A percentile compares a stretch with the other conserved stretches of the same genome.
Evolutionary conservation across 2,113 vertebrate species (phyloP).

Genomic region (Todiramphus saurophagus): DNA sequence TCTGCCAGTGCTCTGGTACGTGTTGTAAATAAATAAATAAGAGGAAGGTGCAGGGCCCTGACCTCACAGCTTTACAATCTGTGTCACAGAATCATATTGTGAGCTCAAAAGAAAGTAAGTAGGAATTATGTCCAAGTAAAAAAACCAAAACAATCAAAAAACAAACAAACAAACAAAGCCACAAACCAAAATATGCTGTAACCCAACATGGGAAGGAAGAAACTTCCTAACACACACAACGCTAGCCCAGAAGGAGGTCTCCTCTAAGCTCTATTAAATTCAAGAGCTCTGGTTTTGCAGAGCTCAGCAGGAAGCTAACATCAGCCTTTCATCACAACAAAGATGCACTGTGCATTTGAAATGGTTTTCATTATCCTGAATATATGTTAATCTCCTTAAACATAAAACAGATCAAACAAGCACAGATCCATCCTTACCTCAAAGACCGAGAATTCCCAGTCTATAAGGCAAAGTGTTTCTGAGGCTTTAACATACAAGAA

Average conservation of each 20-base stretch:
- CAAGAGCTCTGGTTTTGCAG: background rate
- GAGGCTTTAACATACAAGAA: constrained; percentile 43
- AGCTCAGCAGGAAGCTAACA: constrained; percentile 22
- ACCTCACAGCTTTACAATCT: background rate
- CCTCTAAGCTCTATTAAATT: background rate
- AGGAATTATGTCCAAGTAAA: background rate
- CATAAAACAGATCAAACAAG: constrained; percentile 61
- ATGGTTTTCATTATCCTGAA: constrained; percentile 62
- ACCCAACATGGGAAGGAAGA: background rate
- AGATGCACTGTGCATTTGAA: constrained; percentile 40
- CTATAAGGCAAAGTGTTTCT: constrained; percentile 33
- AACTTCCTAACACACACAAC: background rate
- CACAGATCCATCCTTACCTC: constrained; percentile 48
- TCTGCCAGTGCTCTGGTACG: background rate
- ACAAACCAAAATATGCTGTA: background rate
- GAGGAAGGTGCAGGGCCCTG: background rate
- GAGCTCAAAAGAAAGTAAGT: background rate
- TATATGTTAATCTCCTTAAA: constrained; percentile 66
- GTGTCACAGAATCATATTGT: background rate
- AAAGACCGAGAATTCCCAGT: constrained; percentile 43
- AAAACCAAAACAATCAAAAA: too few species aligned
- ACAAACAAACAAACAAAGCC: background rate
- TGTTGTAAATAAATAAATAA: background rate
- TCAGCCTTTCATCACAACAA: constrained; percentile 42
- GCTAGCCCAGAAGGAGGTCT: background rate